Base-by-base conservation (phyloP, 1,140 invertebrate genomes). In the Drosophila erecta region DNA sequence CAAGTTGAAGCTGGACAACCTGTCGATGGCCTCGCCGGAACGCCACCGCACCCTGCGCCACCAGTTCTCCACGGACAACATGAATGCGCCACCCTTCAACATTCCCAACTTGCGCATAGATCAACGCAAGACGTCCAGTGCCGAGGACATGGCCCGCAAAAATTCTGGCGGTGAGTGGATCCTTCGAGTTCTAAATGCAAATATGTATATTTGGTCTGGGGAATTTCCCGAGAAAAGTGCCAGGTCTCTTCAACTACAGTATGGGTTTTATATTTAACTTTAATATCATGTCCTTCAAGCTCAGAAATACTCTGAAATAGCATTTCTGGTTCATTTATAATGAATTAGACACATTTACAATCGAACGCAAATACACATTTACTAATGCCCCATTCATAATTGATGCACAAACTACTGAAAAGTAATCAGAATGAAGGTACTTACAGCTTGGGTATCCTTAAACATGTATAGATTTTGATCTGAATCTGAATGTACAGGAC, bases 131-230 rank as follows among this genome's bases (percentile, higher is more conserved):
- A 97, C 96, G 1, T 97, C 96, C 12, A 97, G 96, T 54, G 96
- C 96, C 14, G 96, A 97, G 91, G 96, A 97, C 78, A 97, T 97
- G 96, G 96, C 95, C 6, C 94, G 96, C 69, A 97, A 97, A 79
- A 97, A 96, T 87, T 97, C 96, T 6, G 94, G 95, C 75, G 95
- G 95, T 95, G 91, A 84, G 90, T 83, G 14, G 3, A 17, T n/a
- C 20, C 17, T n/a, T 7, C 22, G 11, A 30, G 30, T 30, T 2
- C 30, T 10, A 30, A 30, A 10, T 10, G 10, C 8, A 30, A 8
- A 20, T 12, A 10, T 20, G 3, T 43, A 43, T 20, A 43, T 17
- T 14, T 14, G 5, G 12, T 14, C 4, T 0, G 10, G 3, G 14
- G 12, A 38, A 38, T 14, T 14, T 37, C 3, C 0, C 1, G 10